Evolutionary conservation across 2,113 vertebrate genomes (phyloP).

Genomic region (Cyphomyrus discorhynchus): DNA sequence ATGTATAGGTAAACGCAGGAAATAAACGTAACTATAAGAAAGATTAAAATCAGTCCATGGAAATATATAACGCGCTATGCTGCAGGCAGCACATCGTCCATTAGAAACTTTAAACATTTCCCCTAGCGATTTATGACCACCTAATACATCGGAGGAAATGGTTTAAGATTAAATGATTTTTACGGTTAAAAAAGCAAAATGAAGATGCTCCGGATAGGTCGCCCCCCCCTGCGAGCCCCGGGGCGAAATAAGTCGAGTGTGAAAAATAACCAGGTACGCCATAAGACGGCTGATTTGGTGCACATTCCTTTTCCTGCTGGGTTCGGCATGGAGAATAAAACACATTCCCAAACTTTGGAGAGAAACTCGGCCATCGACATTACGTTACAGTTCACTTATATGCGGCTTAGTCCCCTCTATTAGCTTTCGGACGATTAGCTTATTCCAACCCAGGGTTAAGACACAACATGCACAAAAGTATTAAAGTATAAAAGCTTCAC

Average conservation of each 20-base stretch:
- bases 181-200: background rate
- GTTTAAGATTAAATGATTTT: background rate
- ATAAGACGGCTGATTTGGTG: background rate
- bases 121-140: background rate
- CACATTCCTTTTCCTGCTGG: background rate
- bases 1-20: background rate
- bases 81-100: background rate
- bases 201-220: background rate
- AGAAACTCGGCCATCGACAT: background rate
- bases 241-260: background rate
- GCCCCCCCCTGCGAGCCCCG: background rate
- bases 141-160: background rate
- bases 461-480: background rate
- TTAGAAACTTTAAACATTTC: background rate
- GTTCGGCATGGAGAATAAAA: background rate
- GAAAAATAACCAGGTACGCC: background rate
- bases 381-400: background rate
- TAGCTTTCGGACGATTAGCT: background rate
- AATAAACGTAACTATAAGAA: background rate
- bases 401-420: background rate
- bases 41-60: background rate
- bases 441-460: background rate
- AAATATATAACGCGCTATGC: background rate
- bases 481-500: background rate
- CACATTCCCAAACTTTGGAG: background rate